Conservation (phyloP, 2,113 vertebrate species). For the Notothenia rossii region DNA sequence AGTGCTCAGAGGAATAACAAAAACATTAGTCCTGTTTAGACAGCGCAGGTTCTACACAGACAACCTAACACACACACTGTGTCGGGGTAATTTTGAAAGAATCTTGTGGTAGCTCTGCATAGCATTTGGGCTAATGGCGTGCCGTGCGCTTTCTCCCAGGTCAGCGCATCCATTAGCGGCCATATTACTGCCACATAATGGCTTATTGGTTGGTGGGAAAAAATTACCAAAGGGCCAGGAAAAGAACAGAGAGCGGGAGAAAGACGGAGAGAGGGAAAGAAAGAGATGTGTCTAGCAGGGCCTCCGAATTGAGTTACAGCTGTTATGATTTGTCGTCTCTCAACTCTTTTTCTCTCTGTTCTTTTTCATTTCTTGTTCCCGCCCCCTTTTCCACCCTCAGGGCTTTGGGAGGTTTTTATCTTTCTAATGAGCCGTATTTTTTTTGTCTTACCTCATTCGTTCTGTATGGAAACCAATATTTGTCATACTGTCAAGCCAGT, state of each 20-base stretch:
- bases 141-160: constrained; percentile 75
- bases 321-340: constrained; percentile 83
- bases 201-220: constrained; percentile 81
- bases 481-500: constrained; percentile 72
- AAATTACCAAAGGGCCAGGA: constrained; percentile 70
- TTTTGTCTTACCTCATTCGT: constrained; percentile 72
- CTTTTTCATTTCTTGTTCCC: constrained; percentile 69
- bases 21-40: constrained; percentile 33
- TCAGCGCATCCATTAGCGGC: constrained; percentile 82
- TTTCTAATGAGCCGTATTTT: constrained; percentile 75
- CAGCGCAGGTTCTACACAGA: neutral
- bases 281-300: constrained; percentile 68
- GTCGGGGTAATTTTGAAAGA: constrained; percentile 68
- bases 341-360: constrained; percentile 72
- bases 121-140: constrained; percentile 79
- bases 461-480: constrained; percentile 75
- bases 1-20: constrained; percentile 14
- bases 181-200: constrained; percentile 84
- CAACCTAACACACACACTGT: constrained; percentile 7
- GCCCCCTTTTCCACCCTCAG: constrained; percentile 55
- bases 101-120: constrained; percentile 75
- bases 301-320: constrained; percentile 82
- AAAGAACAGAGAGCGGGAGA: constrained; percentile 51
- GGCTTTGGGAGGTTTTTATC: constrained; percentile 73
- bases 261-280: constrained; percentile 37